Evolutionary conservation across 2,888 invertebrate species (phyloP), one percentile per base, ranked within the genome.

Genomic region (Spialia ferax): DNA sequence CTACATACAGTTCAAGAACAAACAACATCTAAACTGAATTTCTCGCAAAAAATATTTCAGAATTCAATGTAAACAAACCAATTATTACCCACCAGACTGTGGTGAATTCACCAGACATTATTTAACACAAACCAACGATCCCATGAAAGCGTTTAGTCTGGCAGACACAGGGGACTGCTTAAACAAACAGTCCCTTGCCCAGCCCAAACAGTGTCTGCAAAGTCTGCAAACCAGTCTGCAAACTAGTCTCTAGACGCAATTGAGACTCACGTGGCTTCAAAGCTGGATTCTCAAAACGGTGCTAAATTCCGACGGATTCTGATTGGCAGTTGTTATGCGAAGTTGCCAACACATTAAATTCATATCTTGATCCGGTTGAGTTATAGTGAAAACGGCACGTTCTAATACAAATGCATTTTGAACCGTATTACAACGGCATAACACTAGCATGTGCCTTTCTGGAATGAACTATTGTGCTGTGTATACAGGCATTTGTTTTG

Each of bases 311-410:
- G 32, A 29, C 54, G 22, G 38, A 22, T 20, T 61, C 22, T 74
- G 78, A 78, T 77, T 76, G 79, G 74, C 76, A 74, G 77, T 78
- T 77, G 77, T 79, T 77, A 75, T 75, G 74, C 70, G 71, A 69
- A 62, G 55, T 66, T 73, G 71, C 72, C 72, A 70, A 71, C 67
- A 60, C 57, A 57, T 63, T 60, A 56, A 61, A 64, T 23, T 55
- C 66, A 66, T 42, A 42, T 42, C 60, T 60, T 35, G 65, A 48
- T 60, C 61, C 29, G 29, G 8, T 29, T 63, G 63, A 63, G 38
- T 55, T 63, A 55, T 54, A 42, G 63, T 55, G 55, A 50, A 23
- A 13, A 63, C 52, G 35, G 8, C 22, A 48, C 45, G 45, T 11
- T 42, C 42, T 42, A 42, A 13, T 15, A 15, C 22, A 10, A 20